phyloP scores from a whole-genome alignment of 1,140 invertebrate species.

The Homalodisca vitripennis region DNA sequence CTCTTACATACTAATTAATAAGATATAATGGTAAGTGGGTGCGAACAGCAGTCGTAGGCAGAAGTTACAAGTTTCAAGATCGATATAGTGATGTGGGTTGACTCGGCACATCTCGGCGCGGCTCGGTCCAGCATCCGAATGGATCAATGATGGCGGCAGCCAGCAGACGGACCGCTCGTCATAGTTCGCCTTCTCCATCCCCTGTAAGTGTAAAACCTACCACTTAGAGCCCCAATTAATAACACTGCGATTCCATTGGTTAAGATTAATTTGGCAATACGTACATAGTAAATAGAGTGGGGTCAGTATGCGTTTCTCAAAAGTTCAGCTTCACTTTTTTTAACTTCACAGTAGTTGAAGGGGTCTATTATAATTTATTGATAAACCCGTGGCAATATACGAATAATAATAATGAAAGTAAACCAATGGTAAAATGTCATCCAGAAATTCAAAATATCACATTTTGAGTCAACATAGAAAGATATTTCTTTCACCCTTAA shows the following conservation, averaged over 20 bases:
- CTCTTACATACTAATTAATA: no score
- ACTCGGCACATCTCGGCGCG: neutral
- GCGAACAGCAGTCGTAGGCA: no score
- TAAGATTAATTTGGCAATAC: neutral
- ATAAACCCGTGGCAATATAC: neutral
- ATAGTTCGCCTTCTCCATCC: conserved; percentile 1
- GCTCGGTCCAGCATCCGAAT: conserved; percentile 7
- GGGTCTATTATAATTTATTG: neutral
- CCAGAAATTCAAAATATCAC: no score
- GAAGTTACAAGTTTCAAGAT: no score
- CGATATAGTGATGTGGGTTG: no score
- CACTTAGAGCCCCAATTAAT: neutral
- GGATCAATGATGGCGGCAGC: conserved; percentile 22
- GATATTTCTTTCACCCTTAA: no score
- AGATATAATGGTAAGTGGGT: no score
- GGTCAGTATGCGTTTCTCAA: neutral
- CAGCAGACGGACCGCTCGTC: neutral
- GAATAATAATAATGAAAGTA: no score
- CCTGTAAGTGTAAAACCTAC: conserved; percentile 4
- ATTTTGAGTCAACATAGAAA: no score
- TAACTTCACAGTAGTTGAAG: neutral
- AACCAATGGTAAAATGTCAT: no score
- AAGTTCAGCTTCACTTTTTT: neutral
- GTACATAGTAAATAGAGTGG: neutral
- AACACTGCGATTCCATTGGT: neutral